These are phyloP conservation scores for Cairina moschata DNA, from an alignment of 2,113 vertebrate species.

Conservation along the genomic window DNA sequence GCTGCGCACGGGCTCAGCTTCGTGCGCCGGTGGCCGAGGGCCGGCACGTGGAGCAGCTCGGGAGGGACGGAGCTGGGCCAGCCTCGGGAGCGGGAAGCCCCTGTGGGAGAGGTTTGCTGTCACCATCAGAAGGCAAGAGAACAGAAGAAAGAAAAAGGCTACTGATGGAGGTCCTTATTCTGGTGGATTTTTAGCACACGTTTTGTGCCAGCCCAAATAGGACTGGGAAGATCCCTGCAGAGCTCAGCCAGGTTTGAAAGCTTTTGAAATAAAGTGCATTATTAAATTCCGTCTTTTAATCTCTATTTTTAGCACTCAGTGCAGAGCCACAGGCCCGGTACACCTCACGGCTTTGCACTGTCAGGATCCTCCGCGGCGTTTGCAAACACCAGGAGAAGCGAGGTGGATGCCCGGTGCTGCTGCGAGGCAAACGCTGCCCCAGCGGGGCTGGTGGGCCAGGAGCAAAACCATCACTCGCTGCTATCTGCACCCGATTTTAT, in stretches of 20 bases:
- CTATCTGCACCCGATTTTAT: background rate
- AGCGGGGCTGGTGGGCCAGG: rapidly evolving
- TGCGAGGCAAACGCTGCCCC: background rate
- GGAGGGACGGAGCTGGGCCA: background rate
- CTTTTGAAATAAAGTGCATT: background rate
- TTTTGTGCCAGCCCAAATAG: background rate
- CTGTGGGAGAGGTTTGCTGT: background rate
- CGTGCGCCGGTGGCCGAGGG: background rate
- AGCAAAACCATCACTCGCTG: background rate
- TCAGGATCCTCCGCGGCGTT: rapidly evolving
- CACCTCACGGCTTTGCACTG: rapidly evolving
- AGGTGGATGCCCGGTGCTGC: rapidly evolving
- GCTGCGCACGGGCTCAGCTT: background rate
- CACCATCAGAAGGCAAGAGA: background rate
- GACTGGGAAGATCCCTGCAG: rapidly evolving
- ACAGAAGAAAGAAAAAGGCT: background rate
- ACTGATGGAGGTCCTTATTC: background rate
- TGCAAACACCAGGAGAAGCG: rapidly evolving
- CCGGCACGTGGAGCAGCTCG: background rate
- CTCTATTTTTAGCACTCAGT: rapidly evolving
- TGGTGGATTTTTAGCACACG: background rate
- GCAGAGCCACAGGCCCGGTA: rapidly evolving
- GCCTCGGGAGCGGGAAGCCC: background rate
- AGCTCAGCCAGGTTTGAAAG: background rate
- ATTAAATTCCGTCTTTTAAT: background rate